phyloP scores from a whole-genome alignment of 1,140 invertebrate species.

The Caerostris darwini region DNA sequence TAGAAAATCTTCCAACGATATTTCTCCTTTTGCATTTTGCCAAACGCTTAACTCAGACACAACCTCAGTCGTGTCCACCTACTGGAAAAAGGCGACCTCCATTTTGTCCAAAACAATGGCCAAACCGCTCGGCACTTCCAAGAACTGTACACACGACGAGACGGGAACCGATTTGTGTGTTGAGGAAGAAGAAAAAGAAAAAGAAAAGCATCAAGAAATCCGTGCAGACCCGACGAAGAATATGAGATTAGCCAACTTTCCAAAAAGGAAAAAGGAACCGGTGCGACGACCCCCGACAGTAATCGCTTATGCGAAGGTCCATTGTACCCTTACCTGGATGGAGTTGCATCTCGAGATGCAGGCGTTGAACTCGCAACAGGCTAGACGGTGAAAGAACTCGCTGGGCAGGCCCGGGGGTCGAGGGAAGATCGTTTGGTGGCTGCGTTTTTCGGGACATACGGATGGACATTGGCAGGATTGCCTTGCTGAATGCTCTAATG shows the following conservation, averaged over 20 bases:
- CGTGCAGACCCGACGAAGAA: conserved; percentile 23
- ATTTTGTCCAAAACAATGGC: background rate
- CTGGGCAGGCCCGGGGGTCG: conserved; percentile 33
- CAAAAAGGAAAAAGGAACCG: background rate
- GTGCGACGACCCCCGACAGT: conserved; percentile 18
- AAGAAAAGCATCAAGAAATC: background rate
- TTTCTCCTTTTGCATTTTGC: background rate
- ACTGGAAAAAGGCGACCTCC: background rate
- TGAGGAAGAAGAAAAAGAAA: background rate
- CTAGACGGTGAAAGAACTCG: conserved; percentile 71
- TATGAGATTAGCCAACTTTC: conserved; percentile 12
- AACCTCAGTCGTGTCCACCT: background rate
- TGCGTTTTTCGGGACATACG: conserved; percentile 12
- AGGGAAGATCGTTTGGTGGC: conserved; percentile 12
- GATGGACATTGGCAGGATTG: background rate
- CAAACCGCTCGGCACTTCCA: background rate
- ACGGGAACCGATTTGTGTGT: background rate
- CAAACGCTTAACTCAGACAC: background rate
- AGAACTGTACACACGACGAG: background rate
- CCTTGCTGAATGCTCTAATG: background rate
- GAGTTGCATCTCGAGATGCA: conserved; percentile 7
- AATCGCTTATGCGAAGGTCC: conserved; percentile 54
- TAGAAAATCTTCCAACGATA: too few relatives aligned
- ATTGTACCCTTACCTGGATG: conserved; percentile 27
- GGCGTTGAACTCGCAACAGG: conserved; percentile 56